Conservation (phyloP, 1,140 invertebrate species). For the Orchestia grillus region DNA sequence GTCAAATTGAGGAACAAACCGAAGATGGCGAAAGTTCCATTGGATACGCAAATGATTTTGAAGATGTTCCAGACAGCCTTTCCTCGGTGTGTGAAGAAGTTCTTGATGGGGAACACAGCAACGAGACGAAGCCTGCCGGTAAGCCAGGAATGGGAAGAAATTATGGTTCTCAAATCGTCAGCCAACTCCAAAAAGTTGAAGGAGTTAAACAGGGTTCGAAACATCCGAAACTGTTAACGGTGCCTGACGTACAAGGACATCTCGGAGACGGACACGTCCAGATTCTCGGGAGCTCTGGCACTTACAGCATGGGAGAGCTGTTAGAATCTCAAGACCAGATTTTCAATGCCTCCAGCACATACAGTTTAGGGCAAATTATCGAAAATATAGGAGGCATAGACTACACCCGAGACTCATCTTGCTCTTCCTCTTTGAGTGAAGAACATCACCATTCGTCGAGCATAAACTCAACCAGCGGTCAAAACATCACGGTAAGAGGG, state of each 20-base stretch:
- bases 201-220: neutral
- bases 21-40: slow-evolving; percentile 32
- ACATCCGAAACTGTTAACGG: neutral
- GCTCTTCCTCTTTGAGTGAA: neutral
- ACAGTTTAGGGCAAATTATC: slow-evolving; percentile 26
- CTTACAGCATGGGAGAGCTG: neutral
- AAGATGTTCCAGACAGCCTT: neutral
- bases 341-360: neutral
- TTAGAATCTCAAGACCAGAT: neutral
- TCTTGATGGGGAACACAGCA: neutral
- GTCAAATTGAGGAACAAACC: slow-evolving; percentile 33
- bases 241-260: neutral
- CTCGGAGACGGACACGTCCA: neutral
- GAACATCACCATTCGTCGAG: neutral
- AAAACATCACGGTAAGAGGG: neutral
- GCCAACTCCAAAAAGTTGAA: neutral
- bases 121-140: neutral
- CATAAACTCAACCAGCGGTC: neutral
- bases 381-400: neutral
- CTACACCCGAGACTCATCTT: neutral
- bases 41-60: neutral
- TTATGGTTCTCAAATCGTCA: neutral
- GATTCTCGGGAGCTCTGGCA: neutral
- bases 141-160: neutral
- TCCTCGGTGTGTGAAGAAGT: neutral